Conservation (phyloP, 2,113 vertebrate genomes). For the Anguilla rostrata region DNA sequence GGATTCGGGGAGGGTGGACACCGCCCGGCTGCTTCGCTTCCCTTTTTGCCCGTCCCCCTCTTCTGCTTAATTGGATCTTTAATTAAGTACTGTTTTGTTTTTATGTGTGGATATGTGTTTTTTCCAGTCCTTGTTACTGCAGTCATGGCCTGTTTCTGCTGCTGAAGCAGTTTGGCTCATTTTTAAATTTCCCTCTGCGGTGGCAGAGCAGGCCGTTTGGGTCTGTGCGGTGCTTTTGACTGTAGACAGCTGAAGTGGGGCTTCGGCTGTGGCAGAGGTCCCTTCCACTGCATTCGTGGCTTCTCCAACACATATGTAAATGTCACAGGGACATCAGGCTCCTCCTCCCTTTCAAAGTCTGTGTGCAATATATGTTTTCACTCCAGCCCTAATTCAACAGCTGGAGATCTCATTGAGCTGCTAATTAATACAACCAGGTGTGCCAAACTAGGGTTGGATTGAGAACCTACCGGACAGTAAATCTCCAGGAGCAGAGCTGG, state of each 20-base stretch:
- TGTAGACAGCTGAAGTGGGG: slow-evolving; percentile 26
- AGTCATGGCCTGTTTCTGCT: not conserved
- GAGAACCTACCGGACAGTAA: no score
- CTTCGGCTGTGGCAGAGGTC: slow-evolving; percentile 5
- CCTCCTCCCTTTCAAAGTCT: not conserved
- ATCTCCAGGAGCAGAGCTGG: no score
- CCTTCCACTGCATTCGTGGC: not conserved
- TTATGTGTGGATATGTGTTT: not conserved
- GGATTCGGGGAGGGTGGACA: not conserved
- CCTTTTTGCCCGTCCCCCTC: not conserved
- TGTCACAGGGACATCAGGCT: not conserved
- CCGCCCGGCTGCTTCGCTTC: not conserved
- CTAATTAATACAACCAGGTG: no score
- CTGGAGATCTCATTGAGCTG: no score
- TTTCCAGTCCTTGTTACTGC: not conserved
- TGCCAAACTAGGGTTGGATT: no score
- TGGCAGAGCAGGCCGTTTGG: not conserved
- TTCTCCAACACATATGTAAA: not conserved
- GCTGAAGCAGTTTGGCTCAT: not conserved
- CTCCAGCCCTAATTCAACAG: no score
- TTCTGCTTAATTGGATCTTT: not conserved
- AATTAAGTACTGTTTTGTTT: not conserved
- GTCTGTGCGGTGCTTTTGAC: slow-evolving; percentile 16
- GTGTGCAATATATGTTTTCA: not conserved
- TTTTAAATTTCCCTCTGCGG: slow-evolving; percentile 14